Conservation (phyloP, 92 coral and sea anemone genomes). For the Porites lobata region DNA sequence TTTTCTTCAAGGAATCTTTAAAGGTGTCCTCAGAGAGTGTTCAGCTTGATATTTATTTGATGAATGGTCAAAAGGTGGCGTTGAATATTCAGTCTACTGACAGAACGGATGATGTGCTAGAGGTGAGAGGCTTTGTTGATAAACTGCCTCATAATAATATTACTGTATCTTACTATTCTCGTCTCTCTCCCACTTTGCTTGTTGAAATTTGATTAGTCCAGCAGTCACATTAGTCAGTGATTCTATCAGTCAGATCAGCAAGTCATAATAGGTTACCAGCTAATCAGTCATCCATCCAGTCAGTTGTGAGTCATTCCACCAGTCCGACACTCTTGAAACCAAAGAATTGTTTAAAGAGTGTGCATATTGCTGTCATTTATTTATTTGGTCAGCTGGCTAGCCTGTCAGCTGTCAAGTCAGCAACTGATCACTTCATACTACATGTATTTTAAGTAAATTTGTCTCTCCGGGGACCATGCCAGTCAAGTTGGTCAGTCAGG, state of each 20-base stretch:
- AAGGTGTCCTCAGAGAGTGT: slow-evolving; percentile 78
- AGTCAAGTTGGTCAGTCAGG: not conserved
- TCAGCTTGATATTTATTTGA: slow-evolving; percentile 83
- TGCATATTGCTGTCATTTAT: no score
- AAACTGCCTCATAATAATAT: not conserved
- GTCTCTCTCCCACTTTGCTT: no score
- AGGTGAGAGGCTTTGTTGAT: slow-evolving; percentile 63
- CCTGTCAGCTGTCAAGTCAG: no score
- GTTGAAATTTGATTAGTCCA: no score
- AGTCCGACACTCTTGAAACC: no score
- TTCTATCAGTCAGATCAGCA: not conserved
- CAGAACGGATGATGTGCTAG: slow-evolving; percentile 86
- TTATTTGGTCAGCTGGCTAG: no score
- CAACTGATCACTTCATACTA: no score
- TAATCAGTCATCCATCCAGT: no score
- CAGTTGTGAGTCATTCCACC: no score
- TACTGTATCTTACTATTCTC: not conserved
- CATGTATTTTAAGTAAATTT: no score
- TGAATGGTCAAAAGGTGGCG: slow-evolving; percentile 93
- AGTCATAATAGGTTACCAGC: not conserved
- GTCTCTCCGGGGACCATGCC: not conserved
- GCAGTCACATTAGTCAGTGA: no score
- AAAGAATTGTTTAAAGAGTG: no score
- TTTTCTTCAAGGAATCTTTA: slow-evolving; percentile 65
- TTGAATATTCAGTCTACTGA: slow-evolving; percentile 76